Evolutionary conservation across 1,140 invertebrate species (phyloP).

Genomic region (Eriocheir sinensis): DNA sequence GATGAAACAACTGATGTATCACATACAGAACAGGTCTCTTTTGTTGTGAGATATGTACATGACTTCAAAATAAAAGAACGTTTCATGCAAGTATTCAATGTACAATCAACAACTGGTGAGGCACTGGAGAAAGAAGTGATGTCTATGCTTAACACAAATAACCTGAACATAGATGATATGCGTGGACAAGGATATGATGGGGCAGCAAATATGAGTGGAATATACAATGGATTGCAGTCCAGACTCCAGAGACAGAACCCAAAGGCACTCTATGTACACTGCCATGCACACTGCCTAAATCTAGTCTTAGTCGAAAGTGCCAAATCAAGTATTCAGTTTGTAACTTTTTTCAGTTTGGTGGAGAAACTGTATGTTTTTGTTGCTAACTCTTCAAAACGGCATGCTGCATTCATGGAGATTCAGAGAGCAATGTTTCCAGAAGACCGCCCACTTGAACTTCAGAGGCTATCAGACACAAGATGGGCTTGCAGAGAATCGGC

Average conservation of each 20-base stretch:
- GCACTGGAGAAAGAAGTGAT: constrained; percentile 20
- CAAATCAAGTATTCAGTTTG: too few species aligned
- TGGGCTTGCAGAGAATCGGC: too few species aligned
- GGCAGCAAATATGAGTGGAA: too few species aligned
- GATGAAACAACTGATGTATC: too few species aligned
- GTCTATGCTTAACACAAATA: not conserved
- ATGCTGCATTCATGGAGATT: constrained; percentile 49
- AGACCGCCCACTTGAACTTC: too few species aligned
- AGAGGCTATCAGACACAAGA: too few species aligned
- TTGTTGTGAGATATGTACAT: constrained; percentile 29
- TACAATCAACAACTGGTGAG: constrained; percentile 26
- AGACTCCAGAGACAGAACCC: not conserved
- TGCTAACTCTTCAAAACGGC: constrained; percentile 32
- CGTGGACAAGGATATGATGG: constrained; percentile 38
- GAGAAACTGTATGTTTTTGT: constrained; percentile 54
- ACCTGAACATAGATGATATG: not conserved
- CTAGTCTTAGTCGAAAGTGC: too few species aligned
- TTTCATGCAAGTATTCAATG: constrained; percentile 32
- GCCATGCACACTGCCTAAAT: too few species aligned
- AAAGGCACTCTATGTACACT: too few species aligned
- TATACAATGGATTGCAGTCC: constrained; percentile 31
- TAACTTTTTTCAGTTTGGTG: constrained; percentile 51
- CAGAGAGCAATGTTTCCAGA: constrained; percentile 32
- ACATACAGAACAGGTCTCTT: constrained; percentile 46
- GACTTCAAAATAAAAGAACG: constrained; percentile 30